Evolutionary conservation across 92 coral and sea anemone species (phyloP).

Genomic region (Epizoanthus rinbou): DNA sequence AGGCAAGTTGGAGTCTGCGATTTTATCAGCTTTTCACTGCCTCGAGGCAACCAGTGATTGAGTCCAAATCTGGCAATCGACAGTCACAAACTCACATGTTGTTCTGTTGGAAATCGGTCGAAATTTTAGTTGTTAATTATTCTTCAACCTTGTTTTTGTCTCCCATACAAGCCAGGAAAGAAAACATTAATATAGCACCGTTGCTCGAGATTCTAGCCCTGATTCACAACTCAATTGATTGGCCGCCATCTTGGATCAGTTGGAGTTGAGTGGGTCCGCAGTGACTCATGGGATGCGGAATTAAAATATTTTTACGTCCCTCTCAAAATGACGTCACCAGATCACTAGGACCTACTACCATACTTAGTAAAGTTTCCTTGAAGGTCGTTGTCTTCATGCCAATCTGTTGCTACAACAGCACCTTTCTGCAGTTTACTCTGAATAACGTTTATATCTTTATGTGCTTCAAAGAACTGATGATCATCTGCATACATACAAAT

Average conservation of each 20-base stretch:
- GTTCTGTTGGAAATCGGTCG: slow-evolving; percentile 49
- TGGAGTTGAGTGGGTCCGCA: slow-evolving; percentile 48
- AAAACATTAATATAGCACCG: slow-evolving; percentile 48
- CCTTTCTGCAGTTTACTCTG: background rate
- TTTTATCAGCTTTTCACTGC: slow-evolving; percentile 38
- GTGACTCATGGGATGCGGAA: slow-evolving; percentile 49
- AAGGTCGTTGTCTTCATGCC: background rate
- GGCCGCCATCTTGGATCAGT: slow-evolving; percentile 19
- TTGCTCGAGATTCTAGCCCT: slow-evolving; percentile 44
- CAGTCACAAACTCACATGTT: slow-evolving; percentile 24
- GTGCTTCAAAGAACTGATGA: too few relatives aligned
- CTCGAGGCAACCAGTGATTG: slow-evolving; percentile 43
- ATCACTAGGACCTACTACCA: too few relatives aligned
- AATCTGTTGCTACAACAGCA: slow-evolving; percentile 1
- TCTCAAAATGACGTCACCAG: slow-evolving; percentile 49
- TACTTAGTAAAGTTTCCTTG: slow-evolving; percentile 1
- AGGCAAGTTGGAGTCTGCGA: slow-evolving; percentile 43
- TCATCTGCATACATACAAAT: too few relatives aligned
- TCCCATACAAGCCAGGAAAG: slow-evolving; percentile 48
- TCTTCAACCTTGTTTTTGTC: slow-evolving; percentile 42
- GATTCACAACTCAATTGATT: slow-evolving; percentile 8
- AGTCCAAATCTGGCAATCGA: slow-evolving; percentile 47
- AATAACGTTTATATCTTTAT: too few relatives aligned
- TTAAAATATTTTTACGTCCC: slow-evolving; percentile 44
- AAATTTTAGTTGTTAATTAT: slow-evolving; percentile 44